Evolutionary conservation across 1,140 invertebrate genomes (phyloP).

Genomic region (Scaptodrosophila lebanonensis): DNA sequence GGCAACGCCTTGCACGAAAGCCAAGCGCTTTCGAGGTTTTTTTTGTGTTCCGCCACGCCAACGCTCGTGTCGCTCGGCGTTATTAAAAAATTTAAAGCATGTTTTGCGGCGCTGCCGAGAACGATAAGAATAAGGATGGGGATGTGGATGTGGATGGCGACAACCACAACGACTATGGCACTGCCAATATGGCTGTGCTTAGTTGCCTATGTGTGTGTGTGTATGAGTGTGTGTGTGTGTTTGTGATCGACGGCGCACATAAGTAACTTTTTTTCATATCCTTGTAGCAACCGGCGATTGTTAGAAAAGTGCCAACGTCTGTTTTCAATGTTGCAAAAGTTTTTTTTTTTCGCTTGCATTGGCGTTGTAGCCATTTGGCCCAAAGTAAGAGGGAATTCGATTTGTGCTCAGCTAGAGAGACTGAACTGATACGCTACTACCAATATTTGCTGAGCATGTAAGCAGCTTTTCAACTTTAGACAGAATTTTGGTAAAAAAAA

Average conservation of each 20-base stretch:
- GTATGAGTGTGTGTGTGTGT: slow-evolving; percentile 32
- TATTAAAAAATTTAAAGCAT: slow-evolving; percentile 77
- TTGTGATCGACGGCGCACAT: slow-evolving; percentile 67
- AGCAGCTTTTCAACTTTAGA: too few species aligned
- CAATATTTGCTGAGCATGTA: too few species aligned
- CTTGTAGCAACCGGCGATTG: slow-evolving; percentile 60
- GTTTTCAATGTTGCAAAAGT: slow-evolving; percentile 73
- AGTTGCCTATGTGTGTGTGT: slow-evolving; percentile 45
- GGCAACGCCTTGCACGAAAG: slow-evolving; percentile 47
- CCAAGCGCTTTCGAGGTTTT: slow-evolving; percentile 21
- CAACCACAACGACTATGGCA: not conserved
- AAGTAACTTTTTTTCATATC: slow-evolving; percentile 52
- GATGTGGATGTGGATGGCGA: slow-evolving; percentile 6
- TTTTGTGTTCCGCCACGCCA: slow-evolving; percentile 54
- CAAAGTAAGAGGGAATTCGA: slow-evolving; percentile 8
- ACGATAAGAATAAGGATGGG: not conserved
- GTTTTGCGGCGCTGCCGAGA: slow-evolving; percentile 60
- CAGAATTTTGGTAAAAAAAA: too few species aligned
- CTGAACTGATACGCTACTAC: slow-evolving; percentile 23
- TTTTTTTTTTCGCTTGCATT: slow-evolving; percentile 43
- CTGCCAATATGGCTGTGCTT: slow-evolving; percentile 55
- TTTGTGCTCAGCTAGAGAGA: not conserved
- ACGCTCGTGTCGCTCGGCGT: slow-evolving; percentile 67
- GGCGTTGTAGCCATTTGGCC: slow-evolving; percentile 66
- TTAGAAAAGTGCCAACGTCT: slow-evolving; percentile 67